These are phyloP conservation scores for Theretra japonica DNA, from an alignment of 2,888 invertebrate species.

Conservation along the genomic window DNA sequence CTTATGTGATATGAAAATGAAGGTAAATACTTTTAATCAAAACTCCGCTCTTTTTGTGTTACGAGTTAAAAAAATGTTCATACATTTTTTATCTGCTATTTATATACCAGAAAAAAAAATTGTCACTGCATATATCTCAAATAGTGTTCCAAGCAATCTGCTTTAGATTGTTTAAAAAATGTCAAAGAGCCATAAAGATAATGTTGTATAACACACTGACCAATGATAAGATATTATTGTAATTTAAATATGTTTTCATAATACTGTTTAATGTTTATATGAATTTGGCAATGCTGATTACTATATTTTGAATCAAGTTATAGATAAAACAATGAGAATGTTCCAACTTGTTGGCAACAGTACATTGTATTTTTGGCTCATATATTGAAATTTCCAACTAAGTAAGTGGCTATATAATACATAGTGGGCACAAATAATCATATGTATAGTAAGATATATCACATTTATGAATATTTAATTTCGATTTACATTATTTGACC, in stretches of 20 bases:
- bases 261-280: not conserved
- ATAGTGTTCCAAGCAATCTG: not conserved
- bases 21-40: too few relatives aligned
- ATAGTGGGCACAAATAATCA: too few relatives aligned
- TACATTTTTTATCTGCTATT: not conserved
- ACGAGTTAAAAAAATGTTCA: not conserved
- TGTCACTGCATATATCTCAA: not conserved
- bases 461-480: too few relatives aligned
- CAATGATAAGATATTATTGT: constrained; percentile 4
- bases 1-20: too few relatives aligned
- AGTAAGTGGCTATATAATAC: too few relatives aligned
- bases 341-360: too few relatives aligned
- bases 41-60: not conserved
- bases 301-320: not conserved
- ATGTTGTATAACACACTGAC: not conserved
- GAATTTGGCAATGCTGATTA: not conserved
- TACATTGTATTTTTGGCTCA: too few relatives aligned
- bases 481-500: too few relatives aligned
- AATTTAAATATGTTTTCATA: constrained; percentile 1
- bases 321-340: too few relatives aligned
- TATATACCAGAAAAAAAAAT: too few relatives aligned
- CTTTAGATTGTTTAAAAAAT: not conserved
- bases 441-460: too few relatives aligned
- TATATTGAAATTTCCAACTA: too few relatives aligned
- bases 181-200: constrained; percentile 18